Base-by-base conservation (phyloP, 2,888 invertebrate genomes). In the Drosophila prostipennis region DNA sequence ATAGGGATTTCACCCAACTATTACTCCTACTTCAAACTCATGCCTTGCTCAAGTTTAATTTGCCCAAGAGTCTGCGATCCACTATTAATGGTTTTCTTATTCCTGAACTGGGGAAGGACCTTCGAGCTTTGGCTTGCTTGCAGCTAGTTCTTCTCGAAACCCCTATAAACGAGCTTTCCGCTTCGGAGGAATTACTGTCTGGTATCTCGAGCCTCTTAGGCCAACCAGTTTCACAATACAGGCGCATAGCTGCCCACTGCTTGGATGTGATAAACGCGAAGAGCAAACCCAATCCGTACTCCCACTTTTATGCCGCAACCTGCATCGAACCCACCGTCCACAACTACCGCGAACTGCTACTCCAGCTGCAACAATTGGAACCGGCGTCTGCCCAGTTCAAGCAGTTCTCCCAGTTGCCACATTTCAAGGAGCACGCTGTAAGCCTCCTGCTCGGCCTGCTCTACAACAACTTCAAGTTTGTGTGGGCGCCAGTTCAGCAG, bases 401-500 rank as follows among this genome's bases (percentile, higher is more conserved):
- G 72, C 90, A 91, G 56, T 80, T 79, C 29, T 74, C 89, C 5
- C 93, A 93, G 82, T 92, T 93, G 51, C 93, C 94, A 0, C 93
- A 93, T 6, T 95, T 94, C 77, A 93, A 93, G 81, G 92, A 94
- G 78, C 94, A 96, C 81, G 94, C 96, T 0, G 89, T 99, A 19
- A 93, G 95, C 70, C 97, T 96, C 85, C 93, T 98, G 83, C 93
- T 98, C 36, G 98, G 98, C 2, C 94, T 95, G 67, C 92, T 98
- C 52, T 96, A 96, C 90, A 93, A 96, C 19, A 98, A 98, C 90
- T 98, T 99, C 87, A 96, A 96, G 79, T 92, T 97, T 13, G 91
- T 99, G 0, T 98, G 98, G 98, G 95, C 96, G 72, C 97, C 98
- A 0, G 93, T 96, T 0, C 93, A 94, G 14, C 94, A 96, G 86